Conservation (phyloP, 2,113 vertebrate genomes). For the Crocuta crocuta region DNA sequence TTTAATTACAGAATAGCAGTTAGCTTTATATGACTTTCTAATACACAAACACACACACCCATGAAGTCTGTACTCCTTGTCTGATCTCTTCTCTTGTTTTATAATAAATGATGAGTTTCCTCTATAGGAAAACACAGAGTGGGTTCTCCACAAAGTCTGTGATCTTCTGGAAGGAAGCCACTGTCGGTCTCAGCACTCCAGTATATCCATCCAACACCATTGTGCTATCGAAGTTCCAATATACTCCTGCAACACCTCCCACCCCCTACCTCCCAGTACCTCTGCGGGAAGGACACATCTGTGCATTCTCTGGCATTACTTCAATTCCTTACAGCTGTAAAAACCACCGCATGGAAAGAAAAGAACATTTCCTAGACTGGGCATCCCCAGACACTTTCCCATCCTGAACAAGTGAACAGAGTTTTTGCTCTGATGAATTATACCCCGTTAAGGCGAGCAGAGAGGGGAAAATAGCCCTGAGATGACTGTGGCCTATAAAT, state of each 20-base stretch:
- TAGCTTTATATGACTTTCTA: constrained; percentile 73
- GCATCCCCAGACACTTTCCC: constrained; percentile 80
- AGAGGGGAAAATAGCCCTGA: constrained; percentile 26
- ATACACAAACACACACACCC: background rate
- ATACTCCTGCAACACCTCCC: background rate
- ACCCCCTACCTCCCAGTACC: constrained; percentile 57
- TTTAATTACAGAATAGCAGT: constrained; percentile 68
- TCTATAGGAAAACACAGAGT: constrained; percentile 76
- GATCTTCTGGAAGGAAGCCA: constrained; percentile 74
- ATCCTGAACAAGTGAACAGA: constrained; percentile 69
- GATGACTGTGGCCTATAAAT: background rate
- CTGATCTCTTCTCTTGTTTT: background rate
- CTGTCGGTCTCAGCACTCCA: constrained; percentile 53
- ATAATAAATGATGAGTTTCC: constrained; percentile 69
- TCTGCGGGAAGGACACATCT: constrained; percentile 84
- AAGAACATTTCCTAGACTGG: constrained; percentile 79
- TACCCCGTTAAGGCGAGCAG: background rate
- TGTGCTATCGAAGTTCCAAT: constrained; percentile 57
- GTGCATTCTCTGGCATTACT: constrained; percentile 81
- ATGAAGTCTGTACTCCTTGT: background rate
- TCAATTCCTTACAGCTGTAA: constrained; percentile 86
- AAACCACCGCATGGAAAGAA: constrained; percentile 83
- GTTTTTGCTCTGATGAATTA: constrained; percentile 70
- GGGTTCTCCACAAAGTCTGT: constrained; percentile 52
- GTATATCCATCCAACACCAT: constrained; percentile 66